Evolutionary conservation across 2,888 invertebrate genomes (phyloP).

Genomic region (Rhaphigaster nebulosa): DNA sequence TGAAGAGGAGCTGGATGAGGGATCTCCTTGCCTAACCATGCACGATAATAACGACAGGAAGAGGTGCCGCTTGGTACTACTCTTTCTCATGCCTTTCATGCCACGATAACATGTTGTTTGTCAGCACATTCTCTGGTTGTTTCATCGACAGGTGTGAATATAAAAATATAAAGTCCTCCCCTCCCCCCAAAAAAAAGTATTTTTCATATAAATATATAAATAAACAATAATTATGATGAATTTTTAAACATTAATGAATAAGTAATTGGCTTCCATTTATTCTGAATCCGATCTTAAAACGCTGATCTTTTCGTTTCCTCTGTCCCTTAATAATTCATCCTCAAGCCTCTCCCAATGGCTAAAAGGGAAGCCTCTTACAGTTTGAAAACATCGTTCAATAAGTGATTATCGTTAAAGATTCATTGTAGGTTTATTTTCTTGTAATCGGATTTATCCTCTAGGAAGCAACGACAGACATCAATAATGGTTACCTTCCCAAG

Average conservation of each 20-base stretch:
- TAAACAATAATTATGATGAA: no score
- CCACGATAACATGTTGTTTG: no score
- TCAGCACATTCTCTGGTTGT: no score
- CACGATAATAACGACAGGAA: no score
- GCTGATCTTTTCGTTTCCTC: background rate
- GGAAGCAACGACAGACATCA: slow-evolving; percentile 35
- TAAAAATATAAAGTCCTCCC: no score
- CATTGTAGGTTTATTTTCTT: slow-evolving; percentile 4
- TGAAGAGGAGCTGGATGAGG: no score
- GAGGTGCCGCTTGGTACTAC: no score
- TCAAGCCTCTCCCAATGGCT: background rate
- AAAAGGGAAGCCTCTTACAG: background rate
- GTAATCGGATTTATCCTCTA: background rate
- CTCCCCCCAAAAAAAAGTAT: no score
- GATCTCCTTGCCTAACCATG: no score
- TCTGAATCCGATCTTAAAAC: background rate
- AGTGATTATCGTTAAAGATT: slow-evolving; percentile 42
- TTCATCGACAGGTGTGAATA: no score
- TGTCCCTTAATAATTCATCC: background rate
- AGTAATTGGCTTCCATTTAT: background rate
- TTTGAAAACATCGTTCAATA: slow-evolving; percentile 34
- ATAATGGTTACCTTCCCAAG: slow-evolving; percentile 10
- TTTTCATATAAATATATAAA: no score
- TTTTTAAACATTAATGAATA: background rate
- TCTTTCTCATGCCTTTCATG: no score